Percentiles rank a stretch among this genome's conserved stretches.
Evolutionary conservation across 2,113 vertebrate genomes (phyloP).

Genomic region (Siphamia tubifer): DNA sequence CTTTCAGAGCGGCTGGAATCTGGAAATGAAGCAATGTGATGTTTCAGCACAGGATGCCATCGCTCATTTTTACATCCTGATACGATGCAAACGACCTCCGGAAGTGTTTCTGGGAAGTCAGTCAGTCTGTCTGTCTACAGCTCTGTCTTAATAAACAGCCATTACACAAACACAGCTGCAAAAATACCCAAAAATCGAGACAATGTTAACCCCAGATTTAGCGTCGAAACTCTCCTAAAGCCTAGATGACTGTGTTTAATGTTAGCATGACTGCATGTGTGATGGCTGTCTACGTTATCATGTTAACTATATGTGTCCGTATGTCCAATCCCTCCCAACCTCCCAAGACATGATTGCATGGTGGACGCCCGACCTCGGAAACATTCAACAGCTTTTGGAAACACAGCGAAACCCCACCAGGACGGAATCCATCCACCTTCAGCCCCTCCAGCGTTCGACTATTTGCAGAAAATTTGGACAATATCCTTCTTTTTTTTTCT

Average conservation of each 20-base stretch:
- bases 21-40: too few relatives aligned
- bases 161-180: neutral
- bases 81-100: neutral
- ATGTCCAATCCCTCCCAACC: neutral
- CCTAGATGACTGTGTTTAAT: too few relatives aligned
- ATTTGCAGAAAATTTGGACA: too few relatives aligned
- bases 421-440: neutral
- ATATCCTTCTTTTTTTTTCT: too few relatives aligned
- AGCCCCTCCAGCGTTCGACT: neutral
- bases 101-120: neutral
- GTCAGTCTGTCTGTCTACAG: constrained; percentile 33
- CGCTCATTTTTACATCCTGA: neutral
- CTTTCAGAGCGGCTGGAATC: too few relatives aligned
- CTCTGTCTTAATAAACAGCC: constrained; percentile 19
- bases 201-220: neutral
- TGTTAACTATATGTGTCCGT: neutral
- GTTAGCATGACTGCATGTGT: neutral
- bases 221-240: neutral
- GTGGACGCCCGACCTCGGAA: neutral
- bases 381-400: neutral
- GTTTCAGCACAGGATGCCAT: neutral
- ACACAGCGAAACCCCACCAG: neutral
- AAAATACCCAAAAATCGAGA: too few relatives aligned
- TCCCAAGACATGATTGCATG: constrained; percentile 1
- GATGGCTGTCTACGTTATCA: neutral